Percentiles rank a stretch among this genome's conserved stretches.
These are phyloP conservation scores for Drosophila nr. perissopoda DNA, from an alignment of 2,888 invertebrate genomes.

Conservation along the genomic window DNA sequence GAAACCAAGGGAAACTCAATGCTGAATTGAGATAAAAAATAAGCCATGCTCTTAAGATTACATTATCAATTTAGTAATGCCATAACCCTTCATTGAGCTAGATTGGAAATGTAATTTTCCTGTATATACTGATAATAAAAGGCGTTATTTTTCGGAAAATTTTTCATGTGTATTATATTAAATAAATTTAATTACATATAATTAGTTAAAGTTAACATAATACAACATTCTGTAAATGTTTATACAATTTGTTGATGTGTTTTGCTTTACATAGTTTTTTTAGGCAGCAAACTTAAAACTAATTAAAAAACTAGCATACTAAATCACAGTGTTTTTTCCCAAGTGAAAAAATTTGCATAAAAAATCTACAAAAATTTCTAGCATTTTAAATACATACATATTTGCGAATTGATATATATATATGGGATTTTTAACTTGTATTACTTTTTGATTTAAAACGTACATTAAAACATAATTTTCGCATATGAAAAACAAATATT, in stretches of 20 bases:
- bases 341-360: slow-evolving; percentile 73
- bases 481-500: slow-evolving; percentile 40
- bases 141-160: slow-evolving; percentile 37
- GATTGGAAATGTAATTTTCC: background rate
- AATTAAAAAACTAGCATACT: slow-evolving; percentile 83
- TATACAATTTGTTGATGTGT: slow-evolving; percentile 37
- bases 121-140: background rate
- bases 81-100: background rate
- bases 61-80: background rate
- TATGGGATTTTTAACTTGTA: slow-evolving; percentile 33
- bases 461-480: slow-evolving; percentile 67
- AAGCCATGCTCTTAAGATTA: background rate
- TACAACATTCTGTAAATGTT: slow-evolving; percentile 52
- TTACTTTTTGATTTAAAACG: slow-evolving; percentile 61
- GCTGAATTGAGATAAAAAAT: slow-evolving; percentile 47
- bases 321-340: slow-evolving; percentile 82
- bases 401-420: slow-evolving; percentile 37
- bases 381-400: slow-evolving; percentile 41
- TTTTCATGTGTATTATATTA: slow-evolving; percentile 66
- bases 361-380: slow-evolving; percentile 68
- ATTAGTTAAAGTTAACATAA: slow-evolving; percentile 75
- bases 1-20: slow-evolving; percentile 81
- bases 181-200: slow-evolving; percentile 76
- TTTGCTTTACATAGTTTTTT: slow-evolving; percentile 34
- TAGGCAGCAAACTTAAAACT: slow-evolving; percentile 70